Base-by-base conservation (phyloP, 2,888 invertebrate genomes). In the Aspidiotus destructor region DNA sequence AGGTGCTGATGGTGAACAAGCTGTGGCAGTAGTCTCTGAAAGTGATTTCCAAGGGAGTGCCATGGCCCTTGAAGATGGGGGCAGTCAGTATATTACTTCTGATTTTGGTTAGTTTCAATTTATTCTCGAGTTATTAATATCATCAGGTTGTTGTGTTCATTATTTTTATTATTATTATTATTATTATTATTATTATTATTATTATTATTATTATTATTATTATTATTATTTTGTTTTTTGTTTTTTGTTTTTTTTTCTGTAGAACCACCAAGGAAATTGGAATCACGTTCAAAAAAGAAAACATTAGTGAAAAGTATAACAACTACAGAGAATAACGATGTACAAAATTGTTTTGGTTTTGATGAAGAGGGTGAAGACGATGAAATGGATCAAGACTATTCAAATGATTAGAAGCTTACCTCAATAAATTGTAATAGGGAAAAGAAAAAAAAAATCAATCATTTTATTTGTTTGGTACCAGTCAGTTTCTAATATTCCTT, bases 331-430 rank as follows among this genome's bases (percentile, higher is more conserved):
- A 62, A 55, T 60, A 67, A 85, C 73, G 90, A 90, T 71, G 86
- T 89, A 78, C 84, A 88, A 75, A 85, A 85, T 16, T 91, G 90
- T 77, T 91, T 91, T 73, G 90, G 90, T 3, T 90, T 91, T 78
- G 89, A 89, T 77, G 83, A 81, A 73, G 88, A 74, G 60, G 73
- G 73, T 15, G 74, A 74, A 62, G 74, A 74, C 58, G 72, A 53
- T 28, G 69, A 69, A 44, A 44, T 16, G 11, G 41, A 57, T 7
- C 42, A 61, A n/a, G 44, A 61, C 11, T 9, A 17, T 60, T 60
- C 40, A 9, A 40, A 15, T 60, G n/a, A 60, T 9, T 10, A 17
- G 60, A 16, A 60, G 41, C 13, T n/a, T 60, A 40, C 28, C 5
- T 28, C 28, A 28, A 28, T 28, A 28, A 28, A 28, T 28, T 5